Evolutionary conservation across 2,888 invertebrate species (phyloP).

Genomic region (Nephrocerus scutellatus): DNA sequence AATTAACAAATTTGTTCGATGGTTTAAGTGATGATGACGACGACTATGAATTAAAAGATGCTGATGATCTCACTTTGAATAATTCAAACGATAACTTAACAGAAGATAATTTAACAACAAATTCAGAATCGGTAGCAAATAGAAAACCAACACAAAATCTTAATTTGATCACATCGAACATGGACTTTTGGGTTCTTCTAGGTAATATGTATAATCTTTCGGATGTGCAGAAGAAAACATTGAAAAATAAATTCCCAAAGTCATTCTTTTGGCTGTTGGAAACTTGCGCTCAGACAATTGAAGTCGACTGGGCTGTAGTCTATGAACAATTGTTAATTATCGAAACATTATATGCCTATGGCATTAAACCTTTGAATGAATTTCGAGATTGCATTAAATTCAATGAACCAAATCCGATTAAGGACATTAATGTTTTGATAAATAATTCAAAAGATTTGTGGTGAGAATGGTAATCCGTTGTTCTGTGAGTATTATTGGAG

Average conservation of each 20-base stretch:
- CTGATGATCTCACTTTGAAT: no score
- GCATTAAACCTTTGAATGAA: conserved; percentile 32
- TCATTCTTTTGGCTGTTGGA: conserved; percentile 45
- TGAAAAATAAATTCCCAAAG: conserved; percentile 34
- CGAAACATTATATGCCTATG: conserved; percentile 40
- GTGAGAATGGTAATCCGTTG: conserved; percentile 21
- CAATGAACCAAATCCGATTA: conserved; percentile 25
- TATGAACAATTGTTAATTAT: conserved; percentile 40
- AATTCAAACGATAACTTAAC: not conserved
- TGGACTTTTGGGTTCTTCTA: conserved; percentile 43
- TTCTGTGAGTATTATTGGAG: conserved; percentile 4
- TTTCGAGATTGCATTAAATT: conserved; percentile 29
- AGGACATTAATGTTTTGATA: conserved; percentile 31
- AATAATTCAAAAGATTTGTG: conserved; percentile 30
- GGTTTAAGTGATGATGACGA: conserved; percentile 23
- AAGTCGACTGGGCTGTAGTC: conserved; percentile 31
- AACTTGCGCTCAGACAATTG: conserved; percentile 39
- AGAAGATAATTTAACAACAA: not conserved
- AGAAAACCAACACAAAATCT: conserved; percentile 2
- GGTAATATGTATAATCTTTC: conserved; percentile 24
- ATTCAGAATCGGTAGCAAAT: conserved; percentile 3
- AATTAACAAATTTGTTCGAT: conserved; percentile 24
- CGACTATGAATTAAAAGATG: no score
- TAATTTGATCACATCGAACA: conserved; percentile 35
- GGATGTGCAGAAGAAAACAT: conserved; percentile 24